phyloP scores from a whole-genome alignment of 2,797 vertebrate species.

The Smutsia gigantea region DNA sequence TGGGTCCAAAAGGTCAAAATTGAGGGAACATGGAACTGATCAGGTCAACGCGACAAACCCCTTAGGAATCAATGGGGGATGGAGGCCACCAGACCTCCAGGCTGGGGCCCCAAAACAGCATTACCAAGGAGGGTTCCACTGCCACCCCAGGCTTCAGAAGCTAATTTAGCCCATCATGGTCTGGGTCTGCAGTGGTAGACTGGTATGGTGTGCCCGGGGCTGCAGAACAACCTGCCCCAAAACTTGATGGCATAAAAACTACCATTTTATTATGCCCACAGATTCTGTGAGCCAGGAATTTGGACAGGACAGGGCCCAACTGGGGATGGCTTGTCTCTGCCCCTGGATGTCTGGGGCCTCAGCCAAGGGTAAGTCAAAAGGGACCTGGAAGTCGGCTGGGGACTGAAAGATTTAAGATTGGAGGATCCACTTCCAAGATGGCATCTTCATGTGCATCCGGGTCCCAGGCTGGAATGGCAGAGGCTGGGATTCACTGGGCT shows the following conservation, averaged over 20 bases:
- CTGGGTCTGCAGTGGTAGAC: neutral
- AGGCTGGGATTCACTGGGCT: neutral
- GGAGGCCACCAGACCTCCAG: neutral
- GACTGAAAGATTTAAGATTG: neutral
- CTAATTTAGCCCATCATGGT: fast-evolving
- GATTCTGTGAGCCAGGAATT: neutral
- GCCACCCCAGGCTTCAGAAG: neutral
- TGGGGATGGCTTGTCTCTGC: neutral
- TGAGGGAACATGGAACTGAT: neutral
- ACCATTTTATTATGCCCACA: neutral
- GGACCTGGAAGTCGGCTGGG: neutral
- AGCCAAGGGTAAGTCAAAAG: neutral
- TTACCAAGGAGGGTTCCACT: neutral
- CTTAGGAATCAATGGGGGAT: neutral
- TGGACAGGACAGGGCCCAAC: neutral
- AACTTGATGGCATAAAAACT: neutral
- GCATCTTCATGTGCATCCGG: fast-evolving
- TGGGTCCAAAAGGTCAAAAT: neutral
- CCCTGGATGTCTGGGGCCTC: neutral
- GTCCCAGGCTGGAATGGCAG: neutral
- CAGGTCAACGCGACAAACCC: neutral
- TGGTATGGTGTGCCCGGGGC: neutral
- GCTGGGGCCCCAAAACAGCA: neutral
- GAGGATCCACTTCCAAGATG: neutral
- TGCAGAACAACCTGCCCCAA: neutral